Evolutionary conservation across 2,797 vertebrate species (phyloP).

Genomic region (Sebastes matsubarae): DNA sequence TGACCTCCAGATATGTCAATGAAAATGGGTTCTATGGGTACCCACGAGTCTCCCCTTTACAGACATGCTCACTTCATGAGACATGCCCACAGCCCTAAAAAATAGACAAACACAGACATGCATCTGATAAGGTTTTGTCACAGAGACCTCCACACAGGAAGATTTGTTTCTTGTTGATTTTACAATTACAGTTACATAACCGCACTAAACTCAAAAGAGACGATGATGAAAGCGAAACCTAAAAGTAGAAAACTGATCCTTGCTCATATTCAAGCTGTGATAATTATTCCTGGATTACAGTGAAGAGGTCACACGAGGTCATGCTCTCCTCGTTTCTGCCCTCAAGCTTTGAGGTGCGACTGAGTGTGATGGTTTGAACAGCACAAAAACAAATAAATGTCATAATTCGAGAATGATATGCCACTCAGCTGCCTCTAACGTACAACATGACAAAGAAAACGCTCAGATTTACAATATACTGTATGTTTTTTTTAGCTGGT

Average conservation of each 20-base stretch:
- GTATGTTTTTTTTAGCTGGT: conserved; percentile 73
- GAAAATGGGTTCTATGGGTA: no score
- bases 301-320: not conserved
- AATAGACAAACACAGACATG: not conserved
- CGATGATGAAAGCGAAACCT: not conserved
- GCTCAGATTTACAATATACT: not conserved
- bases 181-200: not conserved
- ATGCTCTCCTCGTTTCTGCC: not conserved
- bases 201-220: not conserved
- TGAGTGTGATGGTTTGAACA: not conserved
- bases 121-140: not conserved
- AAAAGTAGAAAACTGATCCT: not conserved
- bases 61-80: no score
- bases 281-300: conserved; percentile 9
- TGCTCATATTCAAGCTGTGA: not conserved
- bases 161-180: not conserved
- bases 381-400: not conserved
- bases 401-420: not conserved
- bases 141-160: not conserved
- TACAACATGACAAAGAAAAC: not conserved
- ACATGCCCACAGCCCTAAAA: no score
- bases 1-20: no score
- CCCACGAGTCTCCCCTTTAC: no score
- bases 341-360: not conserved
- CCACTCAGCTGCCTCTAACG: not conserved